Evolutionary conservation across 35 echinoderm and acorn worm genomes (phyloP).

Genomic region (Chiridota heheva): DNA sequence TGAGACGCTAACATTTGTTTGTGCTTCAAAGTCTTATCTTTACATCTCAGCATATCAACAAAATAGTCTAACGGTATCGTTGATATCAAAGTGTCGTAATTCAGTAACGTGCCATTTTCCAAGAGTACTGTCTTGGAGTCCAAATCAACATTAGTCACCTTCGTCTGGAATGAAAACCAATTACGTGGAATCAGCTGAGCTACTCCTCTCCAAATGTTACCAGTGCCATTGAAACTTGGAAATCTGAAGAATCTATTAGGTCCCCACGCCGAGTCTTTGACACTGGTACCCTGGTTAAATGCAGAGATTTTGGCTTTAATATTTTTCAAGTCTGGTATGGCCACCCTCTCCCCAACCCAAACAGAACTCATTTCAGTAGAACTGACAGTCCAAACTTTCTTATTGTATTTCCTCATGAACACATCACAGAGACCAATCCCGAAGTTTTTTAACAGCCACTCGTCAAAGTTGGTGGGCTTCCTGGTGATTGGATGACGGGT

Average conservation of each 20-base stretch:
- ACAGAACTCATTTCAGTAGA: constrained; percentile 26
- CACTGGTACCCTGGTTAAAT: neutral
- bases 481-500: neutral
- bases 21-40: neutral
- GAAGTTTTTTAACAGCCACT: constrained; percentile 35
- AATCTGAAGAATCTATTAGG: constrained; percentile 38
- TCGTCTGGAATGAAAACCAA: constrained; percentile 35
- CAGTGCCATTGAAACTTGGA: constrained; percentile 44
- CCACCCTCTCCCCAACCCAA: constrained; percentile 33
- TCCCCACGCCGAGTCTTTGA: constrained; percentile 18
- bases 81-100: neutral
- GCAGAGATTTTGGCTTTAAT: constrained; percentile 16
- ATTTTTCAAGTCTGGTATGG: constrained; percentile 43
- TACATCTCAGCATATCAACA: neutral
- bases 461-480: constrained; percentile 38
- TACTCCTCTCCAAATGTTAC: constrained; percentile 42
- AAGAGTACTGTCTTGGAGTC: neutral
- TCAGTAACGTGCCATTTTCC: neutral
- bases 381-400: constrained; percentile 42
- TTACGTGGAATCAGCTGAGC: constrained; percentile 9
- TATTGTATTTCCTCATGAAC: constrained; percentile 55
- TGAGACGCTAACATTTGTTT: constrained; percentile 3
- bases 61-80: constrained; percentile 9
- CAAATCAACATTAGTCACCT: neutral
- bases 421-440: constrained; percentile 27